Conservation (phyloP, 2,888 invertebrate genomes). For the Balanococcus diminutus region DNA sequence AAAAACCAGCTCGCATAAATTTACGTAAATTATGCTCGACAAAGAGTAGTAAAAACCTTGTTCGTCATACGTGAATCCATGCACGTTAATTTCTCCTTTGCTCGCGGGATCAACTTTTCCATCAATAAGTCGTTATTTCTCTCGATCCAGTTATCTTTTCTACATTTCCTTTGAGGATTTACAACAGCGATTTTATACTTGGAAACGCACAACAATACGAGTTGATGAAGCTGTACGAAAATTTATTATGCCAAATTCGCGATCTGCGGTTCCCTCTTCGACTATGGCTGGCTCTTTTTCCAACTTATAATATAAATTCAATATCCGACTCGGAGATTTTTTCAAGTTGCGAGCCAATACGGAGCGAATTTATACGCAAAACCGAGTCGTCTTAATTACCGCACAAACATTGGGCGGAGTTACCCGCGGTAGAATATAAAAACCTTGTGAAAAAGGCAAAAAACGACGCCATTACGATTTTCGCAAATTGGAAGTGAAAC, state of each 20-base stretch:
- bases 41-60: background rate
- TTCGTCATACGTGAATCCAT: background rate
- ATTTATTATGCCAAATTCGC: background rate
- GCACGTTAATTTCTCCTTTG: background rate
- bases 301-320: background rate
- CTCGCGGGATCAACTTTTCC: background rate
- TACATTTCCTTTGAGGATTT: background rate
- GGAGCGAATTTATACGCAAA: background rate
- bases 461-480: conserved; percentile 51
- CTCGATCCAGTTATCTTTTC: too few species aligned
- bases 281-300: background rate
- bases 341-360: background rate
- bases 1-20: background rate
- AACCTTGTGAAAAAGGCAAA: conserved; percentile 4
- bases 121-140: background rate
- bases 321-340: background rate
- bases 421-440: background rate
- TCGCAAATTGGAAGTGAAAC: conserved; percentile 49
- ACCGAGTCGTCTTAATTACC: background rate
- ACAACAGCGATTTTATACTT: background rate
- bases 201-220: background rate
- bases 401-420: background rate
- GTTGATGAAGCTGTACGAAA: background rate
- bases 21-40: background rate
- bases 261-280: too few species aligned